Evolutionary conservation across 2,113 vertebrate species (phyloP).

Genomic region (Tragulus kanchil): DNA sequence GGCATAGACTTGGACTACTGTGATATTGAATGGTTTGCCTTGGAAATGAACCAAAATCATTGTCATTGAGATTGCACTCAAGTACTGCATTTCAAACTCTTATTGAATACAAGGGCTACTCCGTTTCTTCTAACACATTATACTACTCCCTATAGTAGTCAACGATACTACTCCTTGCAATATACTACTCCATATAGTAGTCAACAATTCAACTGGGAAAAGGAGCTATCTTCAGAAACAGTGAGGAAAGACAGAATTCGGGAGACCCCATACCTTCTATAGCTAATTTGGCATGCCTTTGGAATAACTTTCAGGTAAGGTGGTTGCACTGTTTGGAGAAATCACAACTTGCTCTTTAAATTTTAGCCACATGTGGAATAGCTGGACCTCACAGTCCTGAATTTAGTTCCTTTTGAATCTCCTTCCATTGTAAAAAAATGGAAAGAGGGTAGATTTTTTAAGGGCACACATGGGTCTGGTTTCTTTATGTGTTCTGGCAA

Average conservation of each 20-base stretch:
- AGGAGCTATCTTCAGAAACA: background rate
- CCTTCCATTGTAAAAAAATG: slow-evolving; percentile 25
- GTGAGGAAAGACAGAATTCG: slow-evolving; percentile 26
- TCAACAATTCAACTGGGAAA: slow-evolving; percentile 38
- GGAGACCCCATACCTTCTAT: background rate
- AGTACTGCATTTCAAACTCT: too few relatives aligned
- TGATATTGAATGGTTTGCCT: too few relatives aligned
- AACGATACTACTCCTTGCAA: too few relatives aligned
- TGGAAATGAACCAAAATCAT: too few relatives aligned
- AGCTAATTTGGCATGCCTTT: slow-evolving; percentile 47
- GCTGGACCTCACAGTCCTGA: background rate
- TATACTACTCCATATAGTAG: too few relatives aligned
- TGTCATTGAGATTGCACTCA: too few relatives aligned
- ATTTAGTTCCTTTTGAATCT: background rate
- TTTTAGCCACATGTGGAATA: background rate
- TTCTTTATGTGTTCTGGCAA: slow-evolving; percentile 32
- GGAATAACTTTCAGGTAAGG: background rate
- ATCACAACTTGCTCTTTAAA: slow-evolving; percentile 28
- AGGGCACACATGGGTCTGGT: background rate
- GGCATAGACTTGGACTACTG: too few relatives aligned
- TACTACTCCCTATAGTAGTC: too few relatives aligned
- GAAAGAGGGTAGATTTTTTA: slow-evolving; percentile 36
- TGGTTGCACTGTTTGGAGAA: slow-evolving; percentile 14
- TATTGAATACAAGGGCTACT: too few relatives aligned
- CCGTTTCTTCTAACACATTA: too few relatives aligned